Base-by-base conservation (phyloP, 2,888 invertebrate species). In the Netelia inedita region DNA sequence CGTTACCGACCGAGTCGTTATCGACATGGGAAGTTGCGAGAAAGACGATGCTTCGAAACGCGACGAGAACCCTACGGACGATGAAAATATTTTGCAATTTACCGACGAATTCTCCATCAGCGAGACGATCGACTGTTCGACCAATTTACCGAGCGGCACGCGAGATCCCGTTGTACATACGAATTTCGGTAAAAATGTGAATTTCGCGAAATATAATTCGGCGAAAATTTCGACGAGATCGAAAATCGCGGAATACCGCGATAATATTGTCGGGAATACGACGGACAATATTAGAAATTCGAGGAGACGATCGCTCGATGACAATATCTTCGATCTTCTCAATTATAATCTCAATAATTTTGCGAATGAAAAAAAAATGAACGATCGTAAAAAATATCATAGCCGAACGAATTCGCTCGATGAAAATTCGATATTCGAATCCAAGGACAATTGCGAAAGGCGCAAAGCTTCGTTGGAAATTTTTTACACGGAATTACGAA, bases 381-480 rank as follows among this genome's bases (percentile, higher is more conserved):
- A 88, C 59, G 89, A 85, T 59, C 86, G 85, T 2, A 90, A 91
- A 21, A 89, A 90, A 61, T 90, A 87, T 82, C 90, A 90, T 74
- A 88, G 89, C 8, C 86, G 90, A 19, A 91, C 91, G 1, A 90
- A 88, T 65, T 92, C 91, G 0, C 79, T 92, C 9, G 91, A 92
- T 66, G 89, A 91, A 50, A 88, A 90, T 76, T 87, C 90, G 21
- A 89, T 88, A 14, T 89, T 90, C 57, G 88, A 88, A 6, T 87
- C 86, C 6, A 23, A 55, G 43, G 79, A 79, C 0, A 57, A 74
- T 35, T 63, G 72, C 0, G 41, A 28, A 1, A 86, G 83, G 46
- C 86, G 86, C 21, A 89, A 89, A 43, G 87, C 79, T 14, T 91
- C 91, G 0, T 72, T 92, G 19, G 91, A 90, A 28, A 87, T 89